Evolutionary conservation across 2,113 vertebrate genomes (phyloP).

Genomic region (Phylloscopus trochiloides): DNA sequence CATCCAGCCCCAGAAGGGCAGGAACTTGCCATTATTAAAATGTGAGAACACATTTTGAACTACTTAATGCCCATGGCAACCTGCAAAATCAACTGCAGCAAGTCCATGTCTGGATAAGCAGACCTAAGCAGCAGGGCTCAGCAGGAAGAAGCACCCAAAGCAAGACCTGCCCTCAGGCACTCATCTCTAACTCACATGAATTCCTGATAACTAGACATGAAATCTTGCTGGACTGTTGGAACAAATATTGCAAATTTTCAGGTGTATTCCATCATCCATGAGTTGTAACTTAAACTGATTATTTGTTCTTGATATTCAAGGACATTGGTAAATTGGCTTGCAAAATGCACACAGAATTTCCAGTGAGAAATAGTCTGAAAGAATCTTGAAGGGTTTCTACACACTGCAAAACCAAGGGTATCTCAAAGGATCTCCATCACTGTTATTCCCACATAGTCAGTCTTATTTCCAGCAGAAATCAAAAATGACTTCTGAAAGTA

Average conservation of each 20-base stretch:
- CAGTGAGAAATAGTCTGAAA: neutral
- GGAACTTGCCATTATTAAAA: neutral
- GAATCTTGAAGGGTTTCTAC: neutral
- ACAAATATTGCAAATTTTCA: neutral
- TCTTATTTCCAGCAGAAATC: neutral
- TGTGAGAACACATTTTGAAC: neutral
- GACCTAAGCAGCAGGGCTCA: neutral
- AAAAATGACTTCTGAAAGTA: neutral
- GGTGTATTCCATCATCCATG: neutral
- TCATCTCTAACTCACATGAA: fast-evolving
- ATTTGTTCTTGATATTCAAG: neutral
- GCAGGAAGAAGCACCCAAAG: neutral
- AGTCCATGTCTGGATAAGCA: neutral
- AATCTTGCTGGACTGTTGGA: neutral
- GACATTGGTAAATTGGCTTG: fast-evolving
- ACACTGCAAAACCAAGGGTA: neutral
- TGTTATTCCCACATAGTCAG: neutral
- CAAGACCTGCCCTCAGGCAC: neutral
- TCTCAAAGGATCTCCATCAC: neutral
- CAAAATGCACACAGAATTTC: neutral
- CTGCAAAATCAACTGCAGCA: neutral
- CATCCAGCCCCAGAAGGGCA: neutral
- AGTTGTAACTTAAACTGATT: neutral
- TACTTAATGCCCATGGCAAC: neutral
- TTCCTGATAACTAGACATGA: neutral